These are phyloP conservation scores for Xylocampa areola DNA, from an alignment of 2,888 invertebrate genomes.

Conservation along the genomic window DNA sequence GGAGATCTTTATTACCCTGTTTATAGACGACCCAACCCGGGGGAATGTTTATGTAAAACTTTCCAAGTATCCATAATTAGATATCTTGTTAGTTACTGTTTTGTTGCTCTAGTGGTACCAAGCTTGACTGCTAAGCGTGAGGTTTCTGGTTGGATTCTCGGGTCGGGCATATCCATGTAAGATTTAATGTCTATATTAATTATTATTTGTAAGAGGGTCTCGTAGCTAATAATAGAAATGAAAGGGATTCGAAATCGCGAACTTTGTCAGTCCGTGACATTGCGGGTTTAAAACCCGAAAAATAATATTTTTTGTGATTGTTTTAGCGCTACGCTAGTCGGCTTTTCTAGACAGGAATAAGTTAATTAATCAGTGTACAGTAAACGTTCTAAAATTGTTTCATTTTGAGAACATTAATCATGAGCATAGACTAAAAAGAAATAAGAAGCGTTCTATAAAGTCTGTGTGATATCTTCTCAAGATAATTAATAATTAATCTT, in stretches of 20 bases:
- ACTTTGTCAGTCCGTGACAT: too few species aligned
- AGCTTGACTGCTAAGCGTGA: too few species aligned
- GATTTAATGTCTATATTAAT: too few species aligned
- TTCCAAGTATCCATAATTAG: slow-evolving; percentile 38
- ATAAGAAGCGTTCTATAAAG: neutral
- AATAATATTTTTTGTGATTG: slow-evolving; percentile 2
- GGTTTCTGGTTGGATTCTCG: too few species aligned
- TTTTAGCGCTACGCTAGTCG: slow-evolving; percentile 3
- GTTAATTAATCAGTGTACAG: slow-evolving; percentile 46
- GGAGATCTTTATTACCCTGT: slow-evolving; percentile 56
- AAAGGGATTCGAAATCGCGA: too few species aligned
- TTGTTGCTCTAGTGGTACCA: neutral
- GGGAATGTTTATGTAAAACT: slow-evolving; percentile 49
- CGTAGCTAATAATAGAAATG: too few species aligned
- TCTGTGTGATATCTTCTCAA: too few species aligned
- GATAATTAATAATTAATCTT: too few species aligned
- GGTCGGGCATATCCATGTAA: too few species aligned
- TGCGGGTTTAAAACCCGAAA: too few species aligned
- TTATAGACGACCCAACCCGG: slow-evolving; percentile 47
- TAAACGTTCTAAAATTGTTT: slow-evolving; percentile 19
- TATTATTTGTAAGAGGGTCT: too few species aligned
- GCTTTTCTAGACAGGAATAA: slow-evolving; percentile 15
- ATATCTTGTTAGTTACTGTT: slow-evolving; percentile 27
- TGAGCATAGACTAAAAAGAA: slow-evolving; percentile 9
- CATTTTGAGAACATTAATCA: slow-evolving; percentile 29